Percentiles rank a stretch among this genome's conserved stretches.
phyloP scores from a whole-genome alignment of 2,888 invertebrate species.

The Eupithecia abbreviata region DNA sequence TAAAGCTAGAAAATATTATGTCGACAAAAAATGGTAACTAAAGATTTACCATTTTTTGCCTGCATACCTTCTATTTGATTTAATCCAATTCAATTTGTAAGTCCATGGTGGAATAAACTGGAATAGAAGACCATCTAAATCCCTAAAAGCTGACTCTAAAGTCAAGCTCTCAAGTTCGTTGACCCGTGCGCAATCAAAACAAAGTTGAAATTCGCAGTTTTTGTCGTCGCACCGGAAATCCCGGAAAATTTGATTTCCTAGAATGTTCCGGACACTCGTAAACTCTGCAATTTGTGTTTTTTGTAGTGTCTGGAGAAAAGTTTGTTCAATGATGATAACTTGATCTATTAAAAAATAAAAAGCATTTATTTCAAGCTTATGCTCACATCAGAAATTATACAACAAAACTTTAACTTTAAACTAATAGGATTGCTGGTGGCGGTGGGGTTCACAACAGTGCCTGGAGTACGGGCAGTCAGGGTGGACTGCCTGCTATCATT shows the following conservation, averaged over 20 bases:
- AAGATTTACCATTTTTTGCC: not conserved
- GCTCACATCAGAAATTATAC: too few relatives aligned
- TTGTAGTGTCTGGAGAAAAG: not conserved
- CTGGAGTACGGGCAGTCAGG: too few relatives aligned
- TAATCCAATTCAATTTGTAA: not conserved
- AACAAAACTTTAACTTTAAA: too few relatives aligned
- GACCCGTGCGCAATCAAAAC: constrained; percentile 17
- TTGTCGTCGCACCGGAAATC: constrained; percentile 9
- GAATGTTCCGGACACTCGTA: not conserved
- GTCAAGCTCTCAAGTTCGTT: constrained; percentile 10
- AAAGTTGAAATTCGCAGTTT: constrained; percentile 19
- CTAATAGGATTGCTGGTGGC: too few relatives aligned
- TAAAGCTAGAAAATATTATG: not conserved
- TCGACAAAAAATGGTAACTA: not conserved
- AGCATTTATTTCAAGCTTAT: too few relatives aligned
- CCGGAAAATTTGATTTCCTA: constrained; percentile 23
- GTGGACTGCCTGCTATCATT: too few relatives aligned
- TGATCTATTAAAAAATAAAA: too few relatives aligned
- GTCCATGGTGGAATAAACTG: not conserved
- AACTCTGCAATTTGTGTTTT: not conserved
- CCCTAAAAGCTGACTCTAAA: constrained; percentile 7
- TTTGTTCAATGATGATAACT: not conserved
- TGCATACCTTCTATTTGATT: too few relatives aligned
- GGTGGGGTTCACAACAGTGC: too few relatives aligned
- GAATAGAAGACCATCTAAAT: constrained; percentile 1